Percentiles rank a stretch among this genome's conserved stretches.
These are phyloP conservation scores for Zhuqinia jingwanae DNA, from an alignment of 2,888 invertebrate species.

Conservation along the genomic window DNA sequence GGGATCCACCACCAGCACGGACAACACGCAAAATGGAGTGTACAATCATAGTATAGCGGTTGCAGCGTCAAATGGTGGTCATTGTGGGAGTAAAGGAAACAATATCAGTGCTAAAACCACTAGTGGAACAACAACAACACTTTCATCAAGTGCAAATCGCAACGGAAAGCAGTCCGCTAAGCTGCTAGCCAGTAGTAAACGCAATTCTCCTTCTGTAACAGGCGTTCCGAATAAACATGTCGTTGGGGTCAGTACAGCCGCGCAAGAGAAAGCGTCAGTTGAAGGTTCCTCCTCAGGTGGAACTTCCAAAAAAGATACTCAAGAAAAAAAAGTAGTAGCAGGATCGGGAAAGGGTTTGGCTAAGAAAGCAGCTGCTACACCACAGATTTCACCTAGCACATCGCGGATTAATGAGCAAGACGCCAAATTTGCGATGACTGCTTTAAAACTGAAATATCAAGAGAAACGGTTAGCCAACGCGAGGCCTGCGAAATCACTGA, in stretches of 20 bases:
- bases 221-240: slow-evolving; percentile 14
- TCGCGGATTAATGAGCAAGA: slow-evolving; percentile 79
- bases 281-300: slow-evolving; percentile 13
- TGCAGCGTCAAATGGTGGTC: background rate
- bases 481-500: slow-evolving; percentile 72
- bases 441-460: slow-evolving; percentile 77
- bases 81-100: background rate
- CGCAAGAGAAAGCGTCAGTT: background rate
- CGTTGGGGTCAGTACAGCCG: background rate
- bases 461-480: slow-evolving; percentile 73
- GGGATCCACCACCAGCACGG: slow-evolving; percentile 25
- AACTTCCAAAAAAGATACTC: slow-evolving; percentile 38
- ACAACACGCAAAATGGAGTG: slow-evolving; percentile 33
- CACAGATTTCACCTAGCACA: slow-evolving; percentile 69
- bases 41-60: background rate
- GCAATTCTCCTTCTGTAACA: background rate
- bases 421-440: slow-evolving; percentile 79
- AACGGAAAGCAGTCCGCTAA: slow-evolving; percentile 43
- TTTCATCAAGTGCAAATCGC: background rate
- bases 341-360: slow-evolving; percentile 7
- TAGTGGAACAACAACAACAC: background rate
- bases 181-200: background rate
- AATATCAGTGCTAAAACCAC: background rate
- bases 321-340: slow-evolving; percentile 2
- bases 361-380: slow-evolving; percentile 35